These are phyloP conservation scores for Nasonovia ribisnigri DNA, from an alignment of 2,888 invertebrate genomes.

Conservation along the genomic window DNA sequence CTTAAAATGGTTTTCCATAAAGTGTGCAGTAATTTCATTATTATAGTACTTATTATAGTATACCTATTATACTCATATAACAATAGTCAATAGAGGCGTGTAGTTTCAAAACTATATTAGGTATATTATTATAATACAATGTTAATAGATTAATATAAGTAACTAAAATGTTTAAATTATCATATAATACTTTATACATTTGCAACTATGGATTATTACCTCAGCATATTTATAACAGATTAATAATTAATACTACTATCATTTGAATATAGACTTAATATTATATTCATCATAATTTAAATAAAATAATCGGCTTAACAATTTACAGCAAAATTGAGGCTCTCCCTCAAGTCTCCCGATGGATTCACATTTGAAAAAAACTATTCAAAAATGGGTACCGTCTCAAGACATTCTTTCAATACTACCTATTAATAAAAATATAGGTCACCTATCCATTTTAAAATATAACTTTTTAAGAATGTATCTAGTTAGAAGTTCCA, in stretches of 20 bases:
- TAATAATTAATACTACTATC: neutral
- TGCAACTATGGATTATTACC: neutral
- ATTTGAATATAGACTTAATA: neutral
- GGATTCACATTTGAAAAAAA: neutral
- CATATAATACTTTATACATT: neutral
- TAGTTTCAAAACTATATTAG: no score
- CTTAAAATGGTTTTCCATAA: neutral
- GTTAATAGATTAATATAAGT: neutral
- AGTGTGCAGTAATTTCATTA: neutral
- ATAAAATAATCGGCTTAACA: neutral
- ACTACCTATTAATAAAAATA: neutral
- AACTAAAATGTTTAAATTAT: neutral
- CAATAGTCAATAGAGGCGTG: no score
- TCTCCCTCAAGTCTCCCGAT: no score
- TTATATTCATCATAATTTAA: neutral
- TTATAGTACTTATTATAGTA: no score
- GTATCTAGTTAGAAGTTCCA: neutral
- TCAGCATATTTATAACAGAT: neutral
- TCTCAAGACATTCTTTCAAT: neutral
- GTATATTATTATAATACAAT: no score
- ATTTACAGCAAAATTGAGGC: neutral
- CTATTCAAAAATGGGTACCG: neutral
- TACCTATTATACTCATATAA: neutral
- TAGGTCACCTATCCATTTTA: neutral
- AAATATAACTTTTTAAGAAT: neutral